phyloP scores from a whole-genome alignment of 92 coral and sea anemone genomes.

The Meandrina meandrites region DNA sequence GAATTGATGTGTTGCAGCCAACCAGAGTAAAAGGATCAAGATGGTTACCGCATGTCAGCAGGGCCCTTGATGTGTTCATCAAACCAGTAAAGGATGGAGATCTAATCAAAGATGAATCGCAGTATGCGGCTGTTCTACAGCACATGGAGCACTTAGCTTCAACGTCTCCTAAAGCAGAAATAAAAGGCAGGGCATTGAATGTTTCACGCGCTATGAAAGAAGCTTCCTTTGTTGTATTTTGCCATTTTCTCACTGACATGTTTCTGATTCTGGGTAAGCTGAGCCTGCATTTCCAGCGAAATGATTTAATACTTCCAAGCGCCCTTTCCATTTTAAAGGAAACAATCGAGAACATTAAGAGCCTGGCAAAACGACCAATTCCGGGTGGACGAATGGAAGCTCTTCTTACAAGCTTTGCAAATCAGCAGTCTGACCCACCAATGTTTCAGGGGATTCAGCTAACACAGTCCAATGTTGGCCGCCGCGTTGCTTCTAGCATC shows the following conservation, averaged over 20 bases:
- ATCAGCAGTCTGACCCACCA: slow-evolving; percentile 47
- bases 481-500: slow-evolving; percentile 18
- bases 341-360: slow-evolving; percentile 30
- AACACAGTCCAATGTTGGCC: slow-evolving; percentile 39
- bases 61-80: slow-evolving; percentile 37
- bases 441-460: slow-evolving; percentile 51
- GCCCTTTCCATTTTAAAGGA: slow-evolving; percentile 41
- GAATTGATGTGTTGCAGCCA: slow-evolving; percentile 23
- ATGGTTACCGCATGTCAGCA: slow-evolving; percentile 40
- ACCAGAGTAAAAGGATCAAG: slow-evolving; percentile 43
- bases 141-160: slow-evolving; percentile 38
- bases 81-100: slow-evolving; percentile 33
- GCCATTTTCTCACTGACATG: slow-evolving; percentile 46
- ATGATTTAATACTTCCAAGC: slow-evolving; percentile 35
- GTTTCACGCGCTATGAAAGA: slow-evolving; percentile 16
- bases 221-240: slow-evolving; percentile 24
- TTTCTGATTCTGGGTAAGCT: slow-evolving; percentile 33
- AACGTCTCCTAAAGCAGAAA: slow-evolving; percentile 28
- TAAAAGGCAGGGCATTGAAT: slow-evolving; percentile 32
- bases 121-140: slow-evolving; percentile 49
- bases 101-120: slow-evolving; percentile 20
- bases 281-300: slow-evolving; percentile 41
- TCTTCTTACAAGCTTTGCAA: slow-evolving; percentile 34
- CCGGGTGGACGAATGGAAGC: slow-evolving; percentile 36
- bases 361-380: slow-evolving; percentile 31